phyloP scores from a whole-genome alignment of 2,797 vertebrate species.

The Xiphorhynchus erythropygius region DNA sequence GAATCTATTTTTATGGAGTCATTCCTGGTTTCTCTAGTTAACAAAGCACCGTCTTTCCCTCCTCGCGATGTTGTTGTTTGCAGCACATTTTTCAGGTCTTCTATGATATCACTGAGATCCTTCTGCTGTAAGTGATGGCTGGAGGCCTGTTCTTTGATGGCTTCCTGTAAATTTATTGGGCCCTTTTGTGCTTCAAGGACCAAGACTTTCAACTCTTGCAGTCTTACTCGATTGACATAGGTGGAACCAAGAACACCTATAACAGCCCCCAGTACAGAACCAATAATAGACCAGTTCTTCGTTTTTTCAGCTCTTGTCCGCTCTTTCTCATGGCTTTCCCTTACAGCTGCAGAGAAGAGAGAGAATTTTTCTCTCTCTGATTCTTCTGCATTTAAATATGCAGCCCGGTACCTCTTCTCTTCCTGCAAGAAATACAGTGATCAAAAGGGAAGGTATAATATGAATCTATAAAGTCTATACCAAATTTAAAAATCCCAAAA shows the following conservation, averaged over 20 bases:
- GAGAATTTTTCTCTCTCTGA: constrained; percentile 91
- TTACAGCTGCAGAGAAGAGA: constrained; percentile 90
- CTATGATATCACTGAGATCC: constrained; percentile 83
- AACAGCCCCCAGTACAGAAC: constrained; percentile 90
- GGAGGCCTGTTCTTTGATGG: constrained; percentile 87
- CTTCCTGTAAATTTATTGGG: constrained; percentile 91
- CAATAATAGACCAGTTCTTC: constrained; percentile 97
- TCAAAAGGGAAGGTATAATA: neutral
- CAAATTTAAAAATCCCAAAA: neutral
- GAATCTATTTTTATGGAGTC: constrained; percentile 61
- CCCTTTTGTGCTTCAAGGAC: constrained; percentile 94
- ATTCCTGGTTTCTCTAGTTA: neutral
- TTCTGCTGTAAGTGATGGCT: constrained; percentile 86
- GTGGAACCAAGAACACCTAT: constrained; percentile 97
- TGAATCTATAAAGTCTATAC: neutral
- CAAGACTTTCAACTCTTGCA: constrained; percentile 90
- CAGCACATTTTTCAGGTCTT: constrained; percentile 78
- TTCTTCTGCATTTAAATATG: constrained; percentile 83
- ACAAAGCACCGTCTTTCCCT: constrained; percentile 17
- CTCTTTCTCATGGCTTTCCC: constrained; percentile 96
- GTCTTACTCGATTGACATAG: constrained; percentile 91
- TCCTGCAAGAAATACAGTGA: constrained; percentile 80
- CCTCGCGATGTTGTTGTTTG: constrained; percentile 32
- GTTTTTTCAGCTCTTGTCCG: constrained; percentile 91
- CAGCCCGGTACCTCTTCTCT: constrained; percentile 86